A percentile compares a stretch with the other conserved stretches of the same genome.
phyloP scores from a whole-genome alignment of 2,113 vertebrate species.

The Microcebus tavaratra region DNA sequence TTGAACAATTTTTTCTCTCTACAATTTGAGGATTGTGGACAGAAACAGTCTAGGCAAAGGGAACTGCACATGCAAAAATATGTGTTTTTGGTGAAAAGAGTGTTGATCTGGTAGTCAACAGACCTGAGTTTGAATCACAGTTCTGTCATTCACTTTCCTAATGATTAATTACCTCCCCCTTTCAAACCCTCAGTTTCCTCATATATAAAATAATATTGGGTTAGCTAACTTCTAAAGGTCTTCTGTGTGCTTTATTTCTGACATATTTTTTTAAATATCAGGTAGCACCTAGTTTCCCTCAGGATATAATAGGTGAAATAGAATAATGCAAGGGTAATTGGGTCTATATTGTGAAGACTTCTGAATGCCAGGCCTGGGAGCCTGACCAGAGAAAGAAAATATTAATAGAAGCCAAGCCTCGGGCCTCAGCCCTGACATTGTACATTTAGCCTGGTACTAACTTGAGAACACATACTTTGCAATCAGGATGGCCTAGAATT shows the following conservation, averaged over 20 bases:
- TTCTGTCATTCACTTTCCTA: background rate
- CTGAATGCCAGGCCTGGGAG: background rate
- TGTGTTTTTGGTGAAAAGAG: background rate
- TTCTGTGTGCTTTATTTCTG: background rate
- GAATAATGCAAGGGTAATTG: background rate
- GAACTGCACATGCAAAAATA: background rate
- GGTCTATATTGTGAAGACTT: background rate
- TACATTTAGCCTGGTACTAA: background rate
- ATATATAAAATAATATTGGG: background rate
- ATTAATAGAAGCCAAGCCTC: background rate
- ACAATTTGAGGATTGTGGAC: background rate
- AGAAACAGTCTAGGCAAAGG: background rate
- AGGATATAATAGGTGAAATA: background rate
- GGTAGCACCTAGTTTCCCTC: background rate
- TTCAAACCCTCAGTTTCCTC: background rate
- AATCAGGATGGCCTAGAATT: background rate
- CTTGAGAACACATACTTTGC: background rate
- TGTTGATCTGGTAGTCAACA: background rate
- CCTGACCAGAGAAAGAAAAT: background rate
- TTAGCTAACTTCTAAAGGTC: background rate
- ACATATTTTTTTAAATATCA: background rate
- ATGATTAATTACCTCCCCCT: background rate
- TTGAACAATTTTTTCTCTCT: background rate
- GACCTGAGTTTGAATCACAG: background rate
- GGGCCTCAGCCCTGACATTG: background rate